These are phyloP conservation scores for Drosophila percnosoma DNA, from an alignment of 2,888 invertebrate genomes.

Conservation along the genomic window DNA sequence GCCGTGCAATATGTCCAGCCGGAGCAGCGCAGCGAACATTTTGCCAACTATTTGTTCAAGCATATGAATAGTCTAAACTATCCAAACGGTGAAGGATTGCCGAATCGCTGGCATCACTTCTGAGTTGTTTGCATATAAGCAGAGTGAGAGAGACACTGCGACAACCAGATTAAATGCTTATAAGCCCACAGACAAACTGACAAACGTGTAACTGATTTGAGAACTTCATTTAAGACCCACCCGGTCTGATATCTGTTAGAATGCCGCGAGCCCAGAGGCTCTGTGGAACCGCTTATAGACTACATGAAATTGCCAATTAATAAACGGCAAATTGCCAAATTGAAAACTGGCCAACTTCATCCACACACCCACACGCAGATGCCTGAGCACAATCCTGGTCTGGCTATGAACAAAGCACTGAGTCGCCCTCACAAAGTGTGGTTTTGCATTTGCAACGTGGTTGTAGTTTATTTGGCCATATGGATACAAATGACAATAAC, in stretches of 20 bases:
- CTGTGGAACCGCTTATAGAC: constrained; percentile 28
- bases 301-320: constrained; percentile 75
- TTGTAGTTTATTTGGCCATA: constrained; percentile 53
- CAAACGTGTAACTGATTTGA: not conserved
- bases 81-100: constrained; percentile 67
- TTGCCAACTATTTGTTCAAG: constrained; percentile 65
- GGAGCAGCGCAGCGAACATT: constrained; percentile 57
- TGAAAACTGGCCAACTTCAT: constrained; percentile 46
- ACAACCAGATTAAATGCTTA: constrained; percentile 2
- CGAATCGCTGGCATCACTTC: constrained; percentile 64
- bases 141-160: not conserved
- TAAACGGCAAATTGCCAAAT: constrained; percentile 68
- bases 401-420: constrained; percentile 11
- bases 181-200: constrained; percentile 6
- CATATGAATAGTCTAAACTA: constrained; percentile 69
- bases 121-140: constrained; percentile 26
- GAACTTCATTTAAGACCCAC: not conserved
- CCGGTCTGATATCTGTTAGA: not conserved
- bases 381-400: not conserved
- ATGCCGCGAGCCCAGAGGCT: constrained; percentile 19
- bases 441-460: constrained; percentile 25
- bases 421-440: constrained; percentile 7
- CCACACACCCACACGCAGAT: constrained; percentile 10
- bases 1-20: constrained; percentile 45
- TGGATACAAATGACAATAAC: constrained; percentile 60